Evolutionary conservation across 2,113 vertebrate genomes (phyloP), one percentile per base, ranked within the genome.

Genomic region (Pampusana beccarii): DNA sequence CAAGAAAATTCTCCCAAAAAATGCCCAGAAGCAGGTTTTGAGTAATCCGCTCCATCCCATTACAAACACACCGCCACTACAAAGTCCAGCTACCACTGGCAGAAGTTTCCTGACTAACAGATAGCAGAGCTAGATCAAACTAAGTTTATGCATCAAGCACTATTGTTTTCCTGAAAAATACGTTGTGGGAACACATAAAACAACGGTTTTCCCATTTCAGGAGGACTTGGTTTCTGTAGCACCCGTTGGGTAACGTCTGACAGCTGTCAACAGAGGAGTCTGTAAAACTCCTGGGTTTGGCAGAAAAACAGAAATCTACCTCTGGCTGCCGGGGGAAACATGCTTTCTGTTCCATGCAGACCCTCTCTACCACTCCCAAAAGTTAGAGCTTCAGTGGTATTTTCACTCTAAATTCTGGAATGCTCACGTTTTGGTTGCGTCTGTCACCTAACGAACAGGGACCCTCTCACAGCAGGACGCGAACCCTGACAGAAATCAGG

Each of bases 111-210:
- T 48, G 44, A 53, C 33, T 3, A 5, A 3, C 17, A 29, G 20
- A 8, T 44, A 62, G 12, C 10, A 57, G 66, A 91, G 48, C 6
- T 29, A 0, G 4, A 36, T 4, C 73, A 51, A 46, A 61, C 0
- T 0, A 28, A 17, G 40, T 29, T 38, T 29, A 12, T 11, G 28
- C 0, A 0, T 16, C 5, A 9, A 66, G 13, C 31, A 18, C 24
- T 16, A 18, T 0, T 1, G 0, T 12, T 70, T 58, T 29, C 82
- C 86, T 70, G 51, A 50, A 44, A 74, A 83, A 50, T 0, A 29
- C 0, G 0, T 2, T 3, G 50, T 61, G 36, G 70, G 31, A 80
- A 60, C 29, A 53, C 1, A 6, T 0, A 31, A 82, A 54, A 15
- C 78, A 40, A 15, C 4, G 31, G n/a, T 1, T 9, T 5, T 7